These are phyloP conservation scores for Pseudorectes ferrugineus DNA, from an alignment of 2,113 vertebrate species.

Conservation along the genomic window DNA sequence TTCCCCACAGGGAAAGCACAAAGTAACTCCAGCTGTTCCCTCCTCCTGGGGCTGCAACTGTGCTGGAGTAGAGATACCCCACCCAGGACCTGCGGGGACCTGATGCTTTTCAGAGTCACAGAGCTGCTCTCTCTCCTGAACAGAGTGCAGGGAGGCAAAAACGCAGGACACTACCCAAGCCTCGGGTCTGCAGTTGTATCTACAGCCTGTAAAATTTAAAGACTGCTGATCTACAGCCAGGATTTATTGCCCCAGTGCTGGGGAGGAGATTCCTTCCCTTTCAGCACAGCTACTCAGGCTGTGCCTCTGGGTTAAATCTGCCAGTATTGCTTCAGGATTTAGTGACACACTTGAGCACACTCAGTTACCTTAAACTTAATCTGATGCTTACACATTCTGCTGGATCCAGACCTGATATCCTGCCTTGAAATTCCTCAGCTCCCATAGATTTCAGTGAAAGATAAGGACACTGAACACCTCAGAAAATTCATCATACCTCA, in stretches of 20 bases:
- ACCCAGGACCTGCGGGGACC: rapidly evolving
- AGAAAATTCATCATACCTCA: neutral
- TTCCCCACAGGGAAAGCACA: neutral
- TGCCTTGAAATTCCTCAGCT: neutral
- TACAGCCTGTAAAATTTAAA: neutral
- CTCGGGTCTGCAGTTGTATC: neutral
- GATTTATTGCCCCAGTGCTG: neutral
- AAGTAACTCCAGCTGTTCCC: neutral
- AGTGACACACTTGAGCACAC: neutral
- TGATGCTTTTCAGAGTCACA: neutral
- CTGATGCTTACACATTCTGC: neutral
- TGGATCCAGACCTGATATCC: neutral
- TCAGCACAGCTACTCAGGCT: neutral
- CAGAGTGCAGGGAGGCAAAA: neutral
- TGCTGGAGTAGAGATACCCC: neutral
- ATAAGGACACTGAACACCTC: neutral
- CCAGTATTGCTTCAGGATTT: neutral
- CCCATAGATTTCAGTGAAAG: neutral
- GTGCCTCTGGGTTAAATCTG: neutral
- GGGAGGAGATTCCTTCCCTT: neutral
- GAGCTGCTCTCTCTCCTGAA: rapidly evolving
- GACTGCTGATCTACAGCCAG: neutral
- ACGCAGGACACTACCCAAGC: neutral
- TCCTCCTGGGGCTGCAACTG: neutral
- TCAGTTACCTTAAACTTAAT: neutral